Base-by-base conservation (phyloP, 2,888 invertebrate species). In the Pachymerium ferrugineum region DNA sequence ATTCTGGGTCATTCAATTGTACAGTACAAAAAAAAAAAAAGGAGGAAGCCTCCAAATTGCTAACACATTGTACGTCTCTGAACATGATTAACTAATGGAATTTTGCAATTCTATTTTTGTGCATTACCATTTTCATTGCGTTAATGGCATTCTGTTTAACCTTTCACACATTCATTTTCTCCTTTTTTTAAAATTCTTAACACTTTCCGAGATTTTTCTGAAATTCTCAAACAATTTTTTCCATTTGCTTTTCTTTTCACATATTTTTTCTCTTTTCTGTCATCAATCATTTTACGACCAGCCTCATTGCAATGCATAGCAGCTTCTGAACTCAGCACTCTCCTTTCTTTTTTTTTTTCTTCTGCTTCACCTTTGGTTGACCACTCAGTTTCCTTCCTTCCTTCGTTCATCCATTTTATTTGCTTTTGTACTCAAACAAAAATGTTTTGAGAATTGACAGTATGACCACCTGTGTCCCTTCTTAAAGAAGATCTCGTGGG, bases 251-350 rank as follows among this genome's bases (percentile, higher is more conserved):
- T 2, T 6, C n/a, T 38, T 38, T 38, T 38, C n/a, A 2, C n/a
- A 38, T 12, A 38, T 10, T 25, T 25, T 62, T 62, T 19, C 25
- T 62, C 25, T 22, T 12, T 12, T 62, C 62, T 62, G n/a, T 62
- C 62, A 62, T 62, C 62, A 62, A 62, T 62, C 62, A 62, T 62
- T 62, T 62, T 25, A 62, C 28, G 62, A 25, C 28, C 28, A 28
- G 62, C 62, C 62, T 62, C 62, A 62, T 62, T 62, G 62, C 62
- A 62, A 62, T 62, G 62, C 62, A 62, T 25, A 62, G 47, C 47
- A 54, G 47, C 47, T 19, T 16, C n/a, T 54, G 47, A 4, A 54
- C 22, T 19, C 19, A 3, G 62, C 62, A 62, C 28, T 10, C 62
- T 62, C 28, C 28, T 25, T 38, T 62, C 25, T 62, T 14, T n/a